A percentile compares a stretch with the other conserved stretches of the same genome.
These are phyloP conservation scores for Erpobdella octoculata DNA, from an alignment of 2,888 invertebrate species.

Conservation along the genomic window DNA sequence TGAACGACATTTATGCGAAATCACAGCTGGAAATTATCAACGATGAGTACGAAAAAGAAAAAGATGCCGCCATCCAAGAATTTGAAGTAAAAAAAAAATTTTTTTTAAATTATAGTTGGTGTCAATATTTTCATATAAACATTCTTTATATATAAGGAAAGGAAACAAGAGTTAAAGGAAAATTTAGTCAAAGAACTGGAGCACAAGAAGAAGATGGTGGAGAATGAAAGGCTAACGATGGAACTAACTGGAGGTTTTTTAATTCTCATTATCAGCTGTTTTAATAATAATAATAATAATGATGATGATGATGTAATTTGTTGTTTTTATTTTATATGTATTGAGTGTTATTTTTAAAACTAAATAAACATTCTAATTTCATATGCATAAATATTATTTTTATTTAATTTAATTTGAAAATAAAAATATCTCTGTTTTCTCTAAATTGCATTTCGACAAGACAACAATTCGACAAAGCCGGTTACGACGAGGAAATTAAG, in stretches of 20 bases:
- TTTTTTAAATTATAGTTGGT: background rate
- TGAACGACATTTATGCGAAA: constrained; percentile 50
- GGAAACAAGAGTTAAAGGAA: constrained; percentile 72
- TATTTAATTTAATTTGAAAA: too few species aligned
- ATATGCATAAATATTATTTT: too few species aligned
- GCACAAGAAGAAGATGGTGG: constrained; percentile 80
- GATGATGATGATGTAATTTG: background rate
- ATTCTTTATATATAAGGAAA: constrained; percentile 64
- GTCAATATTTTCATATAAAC: background rate
- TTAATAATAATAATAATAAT: background rate
- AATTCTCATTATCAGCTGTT: too few species aligned
- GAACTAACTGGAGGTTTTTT: constrained; percentile 70
- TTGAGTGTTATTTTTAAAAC: too few species aligned
- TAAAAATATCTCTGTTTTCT: background rate
- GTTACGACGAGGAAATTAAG: constrained; percentile 87
- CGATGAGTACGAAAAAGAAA: constrained; percentile 76
- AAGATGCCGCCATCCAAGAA: constrained; percentile 78
- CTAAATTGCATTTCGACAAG: constrained; percentile 36
- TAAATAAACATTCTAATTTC: too few species aligned
- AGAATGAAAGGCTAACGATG: constrained; percentile 76
- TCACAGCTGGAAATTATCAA: constrained; percentile 74
- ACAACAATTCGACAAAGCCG: constrained; percentile 63
- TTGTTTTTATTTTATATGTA: too few species aligned
- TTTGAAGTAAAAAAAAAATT: constrained; percentile 61
- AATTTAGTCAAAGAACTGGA: constrained; percentile 82